Evolutionary conservation across 1,140 invertebrate genomes (phyloP).

Genomic region (Littorina saxatilis): DNA sequence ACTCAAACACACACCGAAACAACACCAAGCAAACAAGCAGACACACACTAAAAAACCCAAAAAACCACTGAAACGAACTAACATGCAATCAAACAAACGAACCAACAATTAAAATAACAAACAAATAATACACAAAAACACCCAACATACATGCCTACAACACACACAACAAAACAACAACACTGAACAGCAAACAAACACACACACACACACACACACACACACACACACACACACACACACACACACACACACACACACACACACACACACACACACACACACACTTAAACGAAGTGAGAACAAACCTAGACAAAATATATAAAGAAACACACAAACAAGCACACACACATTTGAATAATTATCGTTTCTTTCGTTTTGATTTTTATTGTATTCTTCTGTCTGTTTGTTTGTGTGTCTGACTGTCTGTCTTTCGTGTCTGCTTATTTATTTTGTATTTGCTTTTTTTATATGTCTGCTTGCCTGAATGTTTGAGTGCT

Average conservation of each 20-base stretch:
- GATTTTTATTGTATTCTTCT: neutral
- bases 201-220: neutral
- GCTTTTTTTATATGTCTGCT: slow-evolving; percentile 12
- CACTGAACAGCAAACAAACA: too few species aligned
- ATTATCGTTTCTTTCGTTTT: neutral
- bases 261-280: neutral
- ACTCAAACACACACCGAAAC: too few species aligned
- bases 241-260: too few species aligned
- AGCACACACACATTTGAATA: neutral
- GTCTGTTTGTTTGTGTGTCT: neutral
- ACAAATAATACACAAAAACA: too few species aligned
- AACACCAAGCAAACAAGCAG: too few species aligned
- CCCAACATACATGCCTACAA: too few species aligned
- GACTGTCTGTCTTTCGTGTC: neutral
- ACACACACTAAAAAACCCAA: too few species aligned
- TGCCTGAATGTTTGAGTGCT: neutral
- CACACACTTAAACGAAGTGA: neutral
- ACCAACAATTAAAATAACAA: too few species aligned
- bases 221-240: neutral
- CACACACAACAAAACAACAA: too few species aligned
- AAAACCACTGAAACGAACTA: too few species aligned
- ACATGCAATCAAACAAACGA: too few species aligned
- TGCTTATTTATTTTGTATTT: neutral
- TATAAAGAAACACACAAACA: neutral
- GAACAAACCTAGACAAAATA: neutral